Evolutionary conservation across 2,797 vertebrate genomes (phyloP), one percentile per base, ranked within the genome.

Genomic region (Smutsia gigantea): DNA sequence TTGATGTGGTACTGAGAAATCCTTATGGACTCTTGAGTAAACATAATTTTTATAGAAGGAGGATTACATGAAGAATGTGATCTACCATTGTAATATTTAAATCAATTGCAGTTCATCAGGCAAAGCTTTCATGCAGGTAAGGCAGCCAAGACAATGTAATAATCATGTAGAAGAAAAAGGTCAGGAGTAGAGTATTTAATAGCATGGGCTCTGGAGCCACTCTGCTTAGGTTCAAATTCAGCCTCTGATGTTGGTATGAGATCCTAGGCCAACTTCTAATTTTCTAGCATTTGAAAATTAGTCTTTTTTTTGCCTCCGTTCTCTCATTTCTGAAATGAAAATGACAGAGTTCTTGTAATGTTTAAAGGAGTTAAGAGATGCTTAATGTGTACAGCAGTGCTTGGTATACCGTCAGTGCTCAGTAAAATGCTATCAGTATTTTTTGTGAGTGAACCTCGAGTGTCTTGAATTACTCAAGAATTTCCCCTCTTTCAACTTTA

Each of bases 251-350:
- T 21, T 21, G 11, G 11, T 68, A 25, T 78, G 7, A 46, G 25
- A 90, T 46, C 51, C 53, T 64, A 87, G 9, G n/a, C 15, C 4
- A 83, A 21, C 5, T 66, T 57, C 9, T 89, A 37, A 75, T 68
- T 72, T 89, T 46, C 49, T 66, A 66, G 25, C 18, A 49, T 74
- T 82, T 64, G 46, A 93, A 93, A 93, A 74, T 81, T 68, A 34
- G 4, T 63, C 13, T 71, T 88, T 81, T 81, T 23, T 37, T 92
- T 81, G 37, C 27, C 37, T 79, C 7, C 0, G 21, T 55, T 78
- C 23, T 23, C 29, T 82, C 66, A 69, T 95, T 89, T 88, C 27
- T 31, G 37, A 91, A 93, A 72, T 42, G 12, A 59, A 94, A 90
- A 57, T 21, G 31, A 23, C 27, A 59, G 51, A 42, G 7, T 71